phyloP scores from a whole-genome alignment of 1,140 invertebrate species.

The Ridgeia piscesae region DNA sequence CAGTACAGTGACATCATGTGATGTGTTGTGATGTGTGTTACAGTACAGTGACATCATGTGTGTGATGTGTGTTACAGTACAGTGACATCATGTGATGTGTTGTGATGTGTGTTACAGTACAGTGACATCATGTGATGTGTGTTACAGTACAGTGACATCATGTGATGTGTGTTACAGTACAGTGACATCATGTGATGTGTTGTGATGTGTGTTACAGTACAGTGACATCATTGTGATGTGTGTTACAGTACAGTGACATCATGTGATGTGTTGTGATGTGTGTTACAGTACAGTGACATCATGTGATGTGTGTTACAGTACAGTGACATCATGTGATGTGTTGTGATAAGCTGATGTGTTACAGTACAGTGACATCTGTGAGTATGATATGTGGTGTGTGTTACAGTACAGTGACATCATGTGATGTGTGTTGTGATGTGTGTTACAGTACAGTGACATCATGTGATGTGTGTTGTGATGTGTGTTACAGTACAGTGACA shows the following conservation, averaged over 20 bases:
- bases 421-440: background rate
- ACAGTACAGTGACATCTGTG: background rate
- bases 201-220: background rate
- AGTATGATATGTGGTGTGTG: background rate
- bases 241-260: background rate
- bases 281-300: background rate
- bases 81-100: background rate
- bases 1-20: too few species aligned
- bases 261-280: background rate
- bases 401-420: background rate
- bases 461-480: too few species aligned
- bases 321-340: too few species aligned
- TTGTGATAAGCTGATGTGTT: too few species aligned
- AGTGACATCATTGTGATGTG: background rate
- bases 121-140: background rate
- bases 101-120: background rate
- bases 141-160: background rate
- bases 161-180: background rate
- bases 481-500: background rate
- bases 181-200: background rate
- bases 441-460: background rate
- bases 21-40: background rate
- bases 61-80: background rate
- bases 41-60: background rate
- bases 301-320: background rate